These are phyloP conservation scores for Danaus chrysippus DNA, from an alignment of 2,888 invertebrate species.

Conservation along the genomic window DNA sequence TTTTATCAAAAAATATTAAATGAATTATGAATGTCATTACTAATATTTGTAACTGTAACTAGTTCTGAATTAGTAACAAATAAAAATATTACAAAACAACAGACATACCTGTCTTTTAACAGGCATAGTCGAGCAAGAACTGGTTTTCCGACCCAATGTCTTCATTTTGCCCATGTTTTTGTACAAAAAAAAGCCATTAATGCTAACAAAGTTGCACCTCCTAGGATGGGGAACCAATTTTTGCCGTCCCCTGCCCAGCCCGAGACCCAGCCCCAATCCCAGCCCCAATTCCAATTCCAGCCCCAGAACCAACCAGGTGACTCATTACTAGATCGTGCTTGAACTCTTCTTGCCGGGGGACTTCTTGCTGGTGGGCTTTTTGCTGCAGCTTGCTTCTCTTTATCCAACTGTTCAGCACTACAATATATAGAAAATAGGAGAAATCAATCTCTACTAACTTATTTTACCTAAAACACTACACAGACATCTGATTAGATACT, in stretches of 20 bases:
- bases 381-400: slow-evolving; percentile 18
- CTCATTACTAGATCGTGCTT: slow-evolving; percentile 4
- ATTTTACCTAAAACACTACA: too few species aligned
- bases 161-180: slow-evolving; percentile 29
- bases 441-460: too few species aligned
- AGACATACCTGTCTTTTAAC: slow-evolving; percentile 10
- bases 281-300: slow-evolving; percentile 17
- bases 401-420: slow-evolving; percentile 45
- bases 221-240: slow-evolving; percentile 37
- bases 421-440: too few species aligned
- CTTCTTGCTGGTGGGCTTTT: slow-evolving; percentile 14
- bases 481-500: too few species aligned
- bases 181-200: slow-evolving; percentile 27
- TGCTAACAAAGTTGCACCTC: slow-evolving; percentile 33
- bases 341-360: too few species aligned
- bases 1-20: too few species aligned
- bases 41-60: too few species aligned
- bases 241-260: slow-evolving; percentile 17
- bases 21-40: too few species aligned
- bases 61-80: neutral
- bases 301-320: slow-evolving; percentile 25
- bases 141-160: slow-evolving; percentile 12
- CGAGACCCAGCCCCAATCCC: slow-evolving; percentile 7
- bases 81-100: neutral
- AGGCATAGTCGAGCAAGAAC: slow-evolving; percentile 17